Evolutionary conservation across 2,888 invertebrate species (phyloP).

Genomic region (Platycheirus albimanus): DNA sequence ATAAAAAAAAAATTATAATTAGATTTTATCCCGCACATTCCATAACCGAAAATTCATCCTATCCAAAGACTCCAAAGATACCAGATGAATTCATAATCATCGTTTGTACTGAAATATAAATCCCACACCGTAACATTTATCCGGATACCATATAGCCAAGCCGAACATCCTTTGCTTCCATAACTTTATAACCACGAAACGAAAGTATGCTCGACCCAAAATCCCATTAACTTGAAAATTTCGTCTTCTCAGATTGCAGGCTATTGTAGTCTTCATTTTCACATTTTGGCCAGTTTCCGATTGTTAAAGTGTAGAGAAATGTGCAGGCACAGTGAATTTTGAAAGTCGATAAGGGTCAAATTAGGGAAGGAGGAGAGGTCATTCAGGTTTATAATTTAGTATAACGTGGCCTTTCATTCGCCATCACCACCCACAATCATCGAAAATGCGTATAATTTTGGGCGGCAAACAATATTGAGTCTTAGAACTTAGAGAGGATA

Average conservation of each 20-base stretch:
- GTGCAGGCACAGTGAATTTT: slow-evolving; percentile 1
- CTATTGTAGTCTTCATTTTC: slow-evolving; percentile 48
- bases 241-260: slow-evolving; percentile 32
- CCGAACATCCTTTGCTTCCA: slow-evolving; percentile 32
- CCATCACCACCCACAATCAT: slow-evolving; percentile 31
- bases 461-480: slow-evolving; percentile 34
- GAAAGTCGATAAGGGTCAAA: slow-evolving; percentile 6
- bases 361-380: not conserved
- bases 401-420: slow-evolving; percentile 23
- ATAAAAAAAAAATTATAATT: too few relatives aligned
- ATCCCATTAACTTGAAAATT: slow-evolving; percentile 67
- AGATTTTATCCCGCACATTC: slow-evolving; percentile 68
- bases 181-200: slow-evolving; percentile 4
- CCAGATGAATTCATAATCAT: slow-evolving; percentile 70
- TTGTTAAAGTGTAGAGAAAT: too few relatives aligned
- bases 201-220: slow-evolving; percentile 53
- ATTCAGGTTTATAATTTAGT: slow-evolving; percentile 2
- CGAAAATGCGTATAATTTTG: slow-evolving; percentile 31
- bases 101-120: slow-evolving; percentile 37
- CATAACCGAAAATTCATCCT: too few relatives aligned
- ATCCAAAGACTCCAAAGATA: slow-evolving; percentile 41
- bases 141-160: slow-evolving; percentile 46
- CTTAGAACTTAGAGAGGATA: slow-evolving; percentile 41
- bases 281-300: slow-evolving; percentile 55
- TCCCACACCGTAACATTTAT: slow-evolving; percentile 56